A percentile compares a stretch with the other conserved stretches of the same genome.
These are phyloP conservation scores for Aphrocallistes beatrix DNA, from an alignment of 37 sponge, comb jelly and placozoan species.

Conservation along the genomic window DNA sequence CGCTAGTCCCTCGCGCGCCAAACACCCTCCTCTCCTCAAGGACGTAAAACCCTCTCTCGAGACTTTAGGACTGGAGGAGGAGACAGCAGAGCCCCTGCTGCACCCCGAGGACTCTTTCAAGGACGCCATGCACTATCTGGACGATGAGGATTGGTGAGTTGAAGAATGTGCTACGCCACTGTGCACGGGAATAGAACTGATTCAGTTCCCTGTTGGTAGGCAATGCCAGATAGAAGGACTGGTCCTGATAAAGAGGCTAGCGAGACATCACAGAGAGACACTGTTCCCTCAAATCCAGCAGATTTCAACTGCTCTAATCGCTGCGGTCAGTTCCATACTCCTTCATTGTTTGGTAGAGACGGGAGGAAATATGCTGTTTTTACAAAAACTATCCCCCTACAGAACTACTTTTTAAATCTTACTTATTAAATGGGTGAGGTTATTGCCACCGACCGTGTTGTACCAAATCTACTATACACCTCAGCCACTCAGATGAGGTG, in stretches of 20 bases:
- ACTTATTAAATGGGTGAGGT: too few species aligned
- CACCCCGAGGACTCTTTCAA: slow-evolving; percentile 42
- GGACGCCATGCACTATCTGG: slow-evolving; percentile 29
- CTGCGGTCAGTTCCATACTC: slow-evolving; percentile 38
- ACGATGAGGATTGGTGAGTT: slow-evolving; percentile 40
- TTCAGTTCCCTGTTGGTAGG: background rate
- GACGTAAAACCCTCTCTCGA: background rate
- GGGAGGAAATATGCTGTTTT: too few species aligned
- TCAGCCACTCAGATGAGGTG: too few species aligned
- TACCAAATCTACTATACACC: too few species aligned
- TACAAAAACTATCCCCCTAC: too few species aligned
- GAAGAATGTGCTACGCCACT: too few species aligned
- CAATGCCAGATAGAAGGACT: slow-evolving; percentile 50
- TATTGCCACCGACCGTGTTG: too few species aligned
- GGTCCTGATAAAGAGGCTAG: slow-evolving; percentile 32
- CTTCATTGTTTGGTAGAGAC: background rate
- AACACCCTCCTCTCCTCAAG: background rate
- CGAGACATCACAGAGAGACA: slow-evolving; percentile 33
- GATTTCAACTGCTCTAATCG: slow-evolving; percentile 36
- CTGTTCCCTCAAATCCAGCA: slow-evolving; percentile 44
- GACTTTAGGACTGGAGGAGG: background rate
- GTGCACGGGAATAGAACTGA: background rate
- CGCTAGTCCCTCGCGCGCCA: background rate
- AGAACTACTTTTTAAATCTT: too few species aligned
- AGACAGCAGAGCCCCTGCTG: background rate